Evolutionary conservation across 2,113 vertebrate genomes (phyloP).

Genomic region (Eulacestoma nigropectus): DNA sequence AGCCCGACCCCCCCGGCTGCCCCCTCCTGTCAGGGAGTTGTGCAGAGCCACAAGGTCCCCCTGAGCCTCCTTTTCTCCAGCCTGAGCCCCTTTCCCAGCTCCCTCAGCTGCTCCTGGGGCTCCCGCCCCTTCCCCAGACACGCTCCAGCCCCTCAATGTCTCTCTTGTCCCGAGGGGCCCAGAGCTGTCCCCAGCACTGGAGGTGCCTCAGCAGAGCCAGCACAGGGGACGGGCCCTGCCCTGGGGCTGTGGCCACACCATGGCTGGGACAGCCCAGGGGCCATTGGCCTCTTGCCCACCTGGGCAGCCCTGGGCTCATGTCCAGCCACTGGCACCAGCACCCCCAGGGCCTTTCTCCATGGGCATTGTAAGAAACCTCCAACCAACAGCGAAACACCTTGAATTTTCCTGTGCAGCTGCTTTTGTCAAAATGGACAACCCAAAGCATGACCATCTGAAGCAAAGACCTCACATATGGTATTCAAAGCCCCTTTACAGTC

Average conservation of each 20-base stretch:
- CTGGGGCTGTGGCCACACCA: not conserved
- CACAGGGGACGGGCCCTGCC: not conserved
- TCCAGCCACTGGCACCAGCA: not conserved
- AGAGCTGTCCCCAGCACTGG: not conserved
- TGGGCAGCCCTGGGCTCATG: not conserved
- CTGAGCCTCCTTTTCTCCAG: not conserved
- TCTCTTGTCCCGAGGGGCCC: not conserved
- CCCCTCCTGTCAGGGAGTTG: not conserved
- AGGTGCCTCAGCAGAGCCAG: not conserved
- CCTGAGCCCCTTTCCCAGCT: not conserved
- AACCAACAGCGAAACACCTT: not conserved
- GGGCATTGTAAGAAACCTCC: not conserved
- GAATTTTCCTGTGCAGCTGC: not conserved
- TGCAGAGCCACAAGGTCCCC: not conserved
- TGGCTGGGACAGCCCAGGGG: not conserved
- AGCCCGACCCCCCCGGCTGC: not conserved
- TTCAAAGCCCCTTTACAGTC: not conserved
- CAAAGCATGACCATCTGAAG: rapidly evolving
- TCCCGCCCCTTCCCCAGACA: not conserved
- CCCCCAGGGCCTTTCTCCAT: not conserved
- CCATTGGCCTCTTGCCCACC: not conserved
- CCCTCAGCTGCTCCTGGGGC: too few species aligned
- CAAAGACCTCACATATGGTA: rapidly evolving
- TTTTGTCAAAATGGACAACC: not conserved
- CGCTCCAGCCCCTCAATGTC: not conserved